A percentile compares a stretch with the other conserved stretches of the same genome.
Evolutionary conservation across 2,888 invertebrate genomes (phyloP).

Genomic region (Gastrophysa polygoni): DNA sequence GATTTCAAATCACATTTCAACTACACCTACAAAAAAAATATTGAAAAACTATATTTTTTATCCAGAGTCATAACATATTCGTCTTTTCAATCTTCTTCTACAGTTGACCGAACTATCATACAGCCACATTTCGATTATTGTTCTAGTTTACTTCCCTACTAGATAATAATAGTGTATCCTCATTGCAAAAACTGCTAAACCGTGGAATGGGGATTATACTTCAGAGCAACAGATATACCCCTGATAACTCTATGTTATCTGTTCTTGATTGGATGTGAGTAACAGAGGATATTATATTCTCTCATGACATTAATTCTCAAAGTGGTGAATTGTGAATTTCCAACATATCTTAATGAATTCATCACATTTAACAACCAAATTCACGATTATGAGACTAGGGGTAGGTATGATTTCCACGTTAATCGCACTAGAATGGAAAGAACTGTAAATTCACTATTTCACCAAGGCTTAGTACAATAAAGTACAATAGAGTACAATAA

Average conservation of each 20-base stretch:
- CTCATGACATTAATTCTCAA: too few species aligned
- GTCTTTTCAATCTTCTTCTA: background rate
- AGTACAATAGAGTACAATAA: too few species aligned
- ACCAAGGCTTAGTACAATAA: too few species aligned
- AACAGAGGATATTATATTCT: background rate
- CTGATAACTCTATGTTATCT: slow-evolving; percentile 5
- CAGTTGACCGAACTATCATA: background rate
- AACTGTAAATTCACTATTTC: too few species aligned
- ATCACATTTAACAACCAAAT: too few species aligned
- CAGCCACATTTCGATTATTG: background rate
- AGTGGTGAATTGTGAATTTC: too few species aligned
- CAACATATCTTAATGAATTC: too few species aligned
- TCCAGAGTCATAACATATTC: background rate
- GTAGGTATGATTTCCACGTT: too few species aligned
- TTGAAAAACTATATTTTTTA: background rate
- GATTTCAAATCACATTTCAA: background rate
- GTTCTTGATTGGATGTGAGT: slow-evolving; percentile 1
- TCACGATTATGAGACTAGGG: too few species aligned
- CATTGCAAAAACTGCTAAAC: slow-evolving; percentile 2
- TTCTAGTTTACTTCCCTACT: background rate
- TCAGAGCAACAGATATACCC: background rate
- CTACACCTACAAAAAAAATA: background rate
- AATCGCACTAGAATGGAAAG: too few species aligned
- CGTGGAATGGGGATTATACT: background rate
- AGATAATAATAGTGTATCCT: background rate